Conservation (phyloP, 2,113 vertebrate genomes). For the Pachyramphus minor region DNA sequence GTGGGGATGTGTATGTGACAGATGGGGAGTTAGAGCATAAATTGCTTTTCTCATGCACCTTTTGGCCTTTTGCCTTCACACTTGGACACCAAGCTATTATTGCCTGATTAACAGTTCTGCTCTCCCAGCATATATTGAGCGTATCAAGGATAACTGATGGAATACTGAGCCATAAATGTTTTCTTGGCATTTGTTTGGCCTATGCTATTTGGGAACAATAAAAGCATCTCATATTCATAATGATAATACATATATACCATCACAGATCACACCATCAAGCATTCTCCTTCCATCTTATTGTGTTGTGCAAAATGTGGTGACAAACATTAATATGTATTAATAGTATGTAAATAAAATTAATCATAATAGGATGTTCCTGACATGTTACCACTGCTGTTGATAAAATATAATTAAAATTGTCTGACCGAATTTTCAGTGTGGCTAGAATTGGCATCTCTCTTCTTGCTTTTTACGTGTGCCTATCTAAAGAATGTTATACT, state of each 20-base stretch:
- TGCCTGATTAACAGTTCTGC: constrained; percentile 14
- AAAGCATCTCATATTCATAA: constrained; percentile 43
- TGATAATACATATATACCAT: constrained; percentile 37
- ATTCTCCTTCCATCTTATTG: neutral
- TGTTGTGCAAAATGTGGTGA: neutral
- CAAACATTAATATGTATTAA: constrained; percentile 31
- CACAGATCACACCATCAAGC: constrained; percentile 7
- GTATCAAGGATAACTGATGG: constrained; percentile 22
- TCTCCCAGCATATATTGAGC: neutral
- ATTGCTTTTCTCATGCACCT: neutral
- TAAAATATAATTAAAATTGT: constrained; percentile 46
- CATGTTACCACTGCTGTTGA: constrained; percentile 21
- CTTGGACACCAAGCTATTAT: neutral
- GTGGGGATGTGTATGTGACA: neutral
- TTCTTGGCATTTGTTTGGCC: constrained; percentile 14
- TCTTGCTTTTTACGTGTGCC: neutral
- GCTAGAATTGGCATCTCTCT: neutral
- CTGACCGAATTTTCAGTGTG: neutral
- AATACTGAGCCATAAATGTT: constrained; percentile 14
- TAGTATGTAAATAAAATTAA: constrained; percentile 41
- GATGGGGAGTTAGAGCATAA: neutral
- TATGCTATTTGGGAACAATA: constrained; percentile 39
- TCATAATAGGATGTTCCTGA: constrained; percentile 28
- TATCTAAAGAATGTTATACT: neutral
- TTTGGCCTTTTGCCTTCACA: constrained; percentile 10